Evolutionary conservation across 2,797 vertebrate genomes (phyloP), one percentile per base, ranked within the genome.

Genomic region (Okamejei kenojei): DNA sequence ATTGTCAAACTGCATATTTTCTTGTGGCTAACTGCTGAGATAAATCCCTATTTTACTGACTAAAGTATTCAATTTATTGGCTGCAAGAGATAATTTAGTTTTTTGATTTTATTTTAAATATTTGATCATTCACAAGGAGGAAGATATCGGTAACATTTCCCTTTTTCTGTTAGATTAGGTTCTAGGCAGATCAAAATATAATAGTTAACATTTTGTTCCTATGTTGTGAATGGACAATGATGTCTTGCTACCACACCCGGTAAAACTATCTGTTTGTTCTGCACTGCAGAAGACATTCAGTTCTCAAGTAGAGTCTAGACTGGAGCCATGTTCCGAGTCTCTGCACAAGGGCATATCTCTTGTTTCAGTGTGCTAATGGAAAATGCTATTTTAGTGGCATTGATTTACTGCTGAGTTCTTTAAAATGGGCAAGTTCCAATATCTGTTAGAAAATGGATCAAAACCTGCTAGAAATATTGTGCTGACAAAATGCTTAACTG

Each of bases 361-460:
- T 96, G 96, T 97, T 97, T 97, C 96, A 94, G 94, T 94, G 96
- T 96, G 95, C 96, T 97, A 97, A 97, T 97, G 97, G 97, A 96
- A 96, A 95, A 94, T 95, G 96, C 96, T 97, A 97, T 97, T 97
- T 97, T 96, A 96, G 96, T 97, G 95, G 96, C 96, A 97, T 97
- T 97, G 97, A 97, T 96, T 97, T 96, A 97, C 96, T 96, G 96
- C 96, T 96, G 96, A 96, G 96, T 97, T 96, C 95, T 96, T 96
- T 96, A 96, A 96, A 97, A 96, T 94, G 94, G 96, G 95, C 96
- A 96, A 96, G 96, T 96, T 97, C 96, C 96, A 95, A 96, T 96
- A 96, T 96, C 96, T 96, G 95, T 95, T 95, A 94, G 96, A 96
- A 96, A 96, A 96, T 96, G 96, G 96, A 97, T 96, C 96, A 97